Conservation (phyloP, 35 echinoderm and acorn worm genomes). For the Eucidaris tribuloides region DNA sequence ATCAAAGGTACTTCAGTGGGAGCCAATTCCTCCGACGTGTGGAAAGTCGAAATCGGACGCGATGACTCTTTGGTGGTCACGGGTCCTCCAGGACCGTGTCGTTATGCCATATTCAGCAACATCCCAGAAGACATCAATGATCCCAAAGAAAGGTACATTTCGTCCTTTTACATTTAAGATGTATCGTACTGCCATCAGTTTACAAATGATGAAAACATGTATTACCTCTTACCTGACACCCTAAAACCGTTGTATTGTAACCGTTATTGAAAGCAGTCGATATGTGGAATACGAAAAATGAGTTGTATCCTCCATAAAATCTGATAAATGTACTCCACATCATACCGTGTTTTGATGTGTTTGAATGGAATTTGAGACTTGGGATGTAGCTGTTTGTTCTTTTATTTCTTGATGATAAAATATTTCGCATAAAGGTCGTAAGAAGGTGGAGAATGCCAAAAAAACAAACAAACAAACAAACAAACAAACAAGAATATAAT, state of each 20-base stretch:
- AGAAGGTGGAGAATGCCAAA: too few relatives aligned
- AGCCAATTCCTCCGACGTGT: constrained; percentile 39
- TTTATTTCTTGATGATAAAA: too few relatives aligned
- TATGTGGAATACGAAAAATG: neutral
- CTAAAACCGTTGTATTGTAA: neutral
- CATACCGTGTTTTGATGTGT: too few relatives aligned
- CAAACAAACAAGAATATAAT: too few relatives aligned
- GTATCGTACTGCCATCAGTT: neutral
- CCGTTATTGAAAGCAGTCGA: neutral
- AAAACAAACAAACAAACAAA: too few relatives aligned
- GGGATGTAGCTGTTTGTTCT: too few relatives aligned
- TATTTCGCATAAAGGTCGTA: too few relatives aligned
- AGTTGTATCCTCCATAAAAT: neutral
- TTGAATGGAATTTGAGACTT: too few relatives aligned
- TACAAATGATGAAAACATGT: neutral
- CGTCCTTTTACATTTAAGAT: neutral
- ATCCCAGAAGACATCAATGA: constrained; percentile 44
- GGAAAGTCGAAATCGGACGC: constrained; percentile 46
- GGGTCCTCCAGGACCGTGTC: constrained; percentile 59
- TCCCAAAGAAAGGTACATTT: neutral
- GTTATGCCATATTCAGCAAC: constrained; percentile 68
- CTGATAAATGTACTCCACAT: neutral
- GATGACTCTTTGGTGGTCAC: constrained; percentile 35
- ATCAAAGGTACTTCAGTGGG: constrained; percentile 42
- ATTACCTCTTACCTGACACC: neutral